phyloP scores from a whole-genome alignment of 2,797 vertebrate species.

The Cheirogaleus major region DNA sequence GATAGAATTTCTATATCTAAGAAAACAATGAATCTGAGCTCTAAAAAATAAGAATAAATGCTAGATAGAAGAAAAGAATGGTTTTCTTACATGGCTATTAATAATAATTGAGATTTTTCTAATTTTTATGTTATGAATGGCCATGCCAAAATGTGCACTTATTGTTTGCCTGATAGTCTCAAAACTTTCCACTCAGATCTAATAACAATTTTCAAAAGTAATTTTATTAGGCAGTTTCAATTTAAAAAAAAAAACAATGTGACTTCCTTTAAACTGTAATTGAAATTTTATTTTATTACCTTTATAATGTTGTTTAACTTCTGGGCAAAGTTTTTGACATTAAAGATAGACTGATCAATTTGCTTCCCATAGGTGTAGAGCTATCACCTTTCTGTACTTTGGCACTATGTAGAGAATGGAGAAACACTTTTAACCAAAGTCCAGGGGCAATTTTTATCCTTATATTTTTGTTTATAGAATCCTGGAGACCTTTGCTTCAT shows the following conservation, averaged over 20 bases:
- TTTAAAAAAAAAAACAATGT: background rate
- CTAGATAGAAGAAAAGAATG: background rate
- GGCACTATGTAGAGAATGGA: background rate
- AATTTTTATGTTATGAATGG: background rate
- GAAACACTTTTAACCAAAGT: background rate
- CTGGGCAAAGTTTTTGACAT: background rate
- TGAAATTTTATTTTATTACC: conserved; percentile 20
- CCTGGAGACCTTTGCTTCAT: background rate
- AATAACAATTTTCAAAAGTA: conserved; percentile 17
- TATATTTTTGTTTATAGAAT: background rate
- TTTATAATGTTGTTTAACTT: background rate
- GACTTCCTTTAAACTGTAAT: background rate
- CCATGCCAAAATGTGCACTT: background rate
- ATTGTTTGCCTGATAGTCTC: background rate
- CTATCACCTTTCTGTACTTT: background rate
- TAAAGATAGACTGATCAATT: background rate
- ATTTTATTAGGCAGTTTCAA: conserved; percentile 20
- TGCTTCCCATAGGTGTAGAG: background rate
- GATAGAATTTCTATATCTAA: background rate
- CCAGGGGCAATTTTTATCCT: background rate
- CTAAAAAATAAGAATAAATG: background rate
- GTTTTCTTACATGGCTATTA: background rate
- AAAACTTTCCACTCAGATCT: background rate
- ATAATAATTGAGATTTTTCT: conserved; percentile 8
- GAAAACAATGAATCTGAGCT: conserved; percentile 38